These are phyloP conservation scores for Empidonax alnorum DNA, from an alignment of 2,113 vertebrate species.

Conservation along the genomic window DNA sequence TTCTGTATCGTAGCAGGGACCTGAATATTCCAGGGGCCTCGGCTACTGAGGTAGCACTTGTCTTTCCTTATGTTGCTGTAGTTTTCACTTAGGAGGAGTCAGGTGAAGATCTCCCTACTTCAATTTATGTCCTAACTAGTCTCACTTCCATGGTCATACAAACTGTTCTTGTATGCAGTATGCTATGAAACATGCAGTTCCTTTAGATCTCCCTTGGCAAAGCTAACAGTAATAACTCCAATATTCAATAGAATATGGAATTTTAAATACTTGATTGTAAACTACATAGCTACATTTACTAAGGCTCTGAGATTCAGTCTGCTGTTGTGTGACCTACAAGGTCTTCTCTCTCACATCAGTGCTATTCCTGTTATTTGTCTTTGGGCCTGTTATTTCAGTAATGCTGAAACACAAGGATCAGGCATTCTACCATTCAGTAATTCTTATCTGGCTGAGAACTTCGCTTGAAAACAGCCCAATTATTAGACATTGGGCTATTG, in stretches of 20 bases:
- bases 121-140: neutral
- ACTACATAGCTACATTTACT: neutral
- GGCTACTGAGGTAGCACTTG: neutral
- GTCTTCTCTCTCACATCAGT: neutral
- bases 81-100: neutral
- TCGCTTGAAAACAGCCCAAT: neutral
- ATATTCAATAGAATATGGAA: neutral
- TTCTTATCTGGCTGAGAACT: neutral
- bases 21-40: neutral
- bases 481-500: neutral
- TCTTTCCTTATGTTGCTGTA: neutral
- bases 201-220: neutral
- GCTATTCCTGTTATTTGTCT: neutral
- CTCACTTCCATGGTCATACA: neutral
- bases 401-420: neutral
- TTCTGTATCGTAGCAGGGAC: neutral
- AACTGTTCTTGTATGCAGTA: neutral
- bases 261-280: neutral
- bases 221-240: neutral
- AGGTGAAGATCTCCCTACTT: neutral
- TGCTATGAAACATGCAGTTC: neutral
- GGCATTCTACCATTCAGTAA: neutral
- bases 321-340: neutral
- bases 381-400: neutral
- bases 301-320: neutral